Conservation (phyloP, 1,140 invertebrate species). For the Periplaneta americana region DNA sequence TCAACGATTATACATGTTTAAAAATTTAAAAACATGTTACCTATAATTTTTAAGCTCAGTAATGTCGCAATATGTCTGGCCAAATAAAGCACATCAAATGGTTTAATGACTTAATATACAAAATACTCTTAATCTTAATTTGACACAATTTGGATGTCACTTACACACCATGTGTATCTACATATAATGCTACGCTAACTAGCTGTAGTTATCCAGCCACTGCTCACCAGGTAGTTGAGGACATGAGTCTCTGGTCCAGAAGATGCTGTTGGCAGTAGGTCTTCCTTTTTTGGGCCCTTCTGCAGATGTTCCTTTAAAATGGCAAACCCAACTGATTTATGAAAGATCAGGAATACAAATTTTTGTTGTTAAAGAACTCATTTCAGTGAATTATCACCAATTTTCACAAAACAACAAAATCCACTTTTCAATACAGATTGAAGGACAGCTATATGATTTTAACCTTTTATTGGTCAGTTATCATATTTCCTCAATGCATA, state of each 20-base stretch:
- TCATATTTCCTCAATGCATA: no score
- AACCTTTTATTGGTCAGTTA: no score
- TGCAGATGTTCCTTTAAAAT: slow-evolving; percentile 37
- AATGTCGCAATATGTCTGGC: no score
- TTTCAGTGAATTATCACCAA: not conserved
- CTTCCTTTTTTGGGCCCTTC: slow-evolving; percentile 38
- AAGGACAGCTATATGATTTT: not conserved
- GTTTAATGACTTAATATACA: no score
- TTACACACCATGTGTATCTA: not conserved
- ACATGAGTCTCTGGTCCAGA: slow-evolving; percentile 44
- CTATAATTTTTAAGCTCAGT: no score
- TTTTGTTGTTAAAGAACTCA: not conserved
- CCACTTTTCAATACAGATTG: not conserved
- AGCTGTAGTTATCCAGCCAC: slow-evolving; percentile 42
- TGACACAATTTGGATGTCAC: no score
- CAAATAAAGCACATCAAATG: no score
- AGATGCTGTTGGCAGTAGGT: slow-evolving; percentile 32
- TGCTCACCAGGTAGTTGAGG: slow-evolving; percentile 41
- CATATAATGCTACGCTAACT: slow-evolving; percentile 18
- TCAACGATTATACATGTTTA: no score
- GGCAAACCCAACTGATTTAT: not conserved
- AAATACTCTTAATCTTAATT: no score
- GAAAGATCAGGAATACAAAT: not conserved
- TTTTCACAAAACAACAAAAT: not conserved
- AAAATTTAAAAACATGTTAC: no score